Evolutionary conservation across 2,113 vertebrate species (phyloP).

Genomic region (Carlito syrichta): DNA sequence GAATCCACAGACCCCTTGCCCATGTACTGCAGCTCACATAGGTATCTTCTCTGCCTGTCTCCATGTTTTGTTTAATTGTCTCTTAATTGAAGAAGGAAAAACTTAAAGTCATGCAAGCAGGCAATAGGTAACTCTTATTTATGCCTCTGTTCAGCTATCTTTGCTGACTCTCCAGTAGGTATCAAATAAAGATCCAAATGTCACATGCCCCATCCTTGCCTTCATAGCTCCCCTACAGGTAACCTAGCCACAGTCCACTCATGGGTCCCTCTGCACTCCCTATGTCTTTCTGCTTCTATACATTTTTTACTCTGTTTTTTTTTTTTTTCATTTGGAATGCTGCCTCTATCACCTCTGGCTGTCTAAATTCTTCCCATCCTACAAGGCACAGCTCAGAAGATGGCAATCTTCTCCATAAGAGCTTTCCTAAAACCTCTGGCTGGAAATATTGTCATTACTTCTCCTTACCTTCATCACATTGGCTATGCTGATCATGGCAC

Average conservation of each 20-base stretch:
- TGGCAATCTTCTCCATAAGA: neutral
- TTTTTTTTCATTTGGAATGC: neutral
- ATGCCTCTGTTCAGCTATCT: neutral
- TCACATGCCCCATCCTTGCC: neutral
- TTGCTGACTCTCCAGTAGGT: neutral
- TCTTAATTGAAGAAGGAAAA: neutral
- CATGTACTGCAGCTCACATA: neutral
- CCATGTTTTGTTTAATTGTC: neutral
- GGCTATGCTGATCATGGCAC: neutral
- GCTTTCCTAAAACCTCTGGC: neutral
- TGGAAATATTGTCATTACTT: neutral
- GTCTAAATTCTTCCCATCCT: neutral
- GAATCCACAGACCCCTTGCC: neutral
- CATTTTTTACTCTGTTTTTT: neutral
- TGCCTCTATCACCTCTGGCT: neutral
- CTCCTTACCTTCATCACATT: neutral
- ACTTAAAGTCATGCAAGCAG: neutral
- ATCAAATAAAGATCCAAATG: neutral
- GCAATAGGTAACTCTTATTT: neutral
- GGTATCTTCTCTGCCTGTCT: neutral
- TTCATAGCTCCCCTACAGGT: neutral
- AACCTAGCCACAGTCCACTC: neutral
- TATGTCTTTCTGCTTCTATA: neutral
- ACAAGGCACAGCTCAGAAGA: neutral
- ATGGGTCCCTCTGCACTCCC: too few relatives aligned